phyloP scores from a whole-genome alignment of 2,113 vertebrate genomes.

The Xyliphius kryptos region DNA sequence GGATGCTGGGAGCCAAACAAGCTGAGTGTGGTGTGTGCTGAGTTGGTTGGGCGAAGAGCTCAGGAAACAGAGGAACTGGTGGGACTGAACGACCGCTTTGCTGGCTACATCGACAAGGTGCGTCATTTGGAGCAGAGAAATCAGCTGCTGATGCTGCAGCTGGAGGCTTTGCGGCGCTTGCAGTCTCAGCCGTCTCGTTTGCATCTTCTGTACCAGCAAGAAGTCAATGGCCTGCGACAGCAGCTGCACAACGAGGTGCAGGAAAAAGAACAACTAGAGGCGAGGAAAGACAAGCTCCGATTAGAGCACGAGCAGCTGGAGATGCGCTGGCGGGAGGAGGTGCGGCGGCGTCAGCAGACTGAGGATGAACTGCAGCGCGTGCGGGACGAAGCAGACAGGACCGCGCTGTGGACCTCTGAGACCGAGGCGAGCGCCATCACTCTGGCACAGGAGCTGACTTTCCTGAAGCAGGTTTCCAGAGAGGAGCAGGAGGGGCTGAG shows the following conservation, averaged over 20 bases:
- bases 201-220: constrained; percentile 64
- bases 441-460: constrained; percentile 66
- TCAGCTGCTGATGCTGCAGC: constrained; percentile 60
- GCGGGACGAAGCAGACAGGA: constrained; percentile 58
- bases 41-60: constrained; percentile 66
- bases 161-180: constrained; percentile 59
- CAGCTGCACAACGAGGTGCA: constrained; percentile 62
- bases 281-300: constrained; percentile 57
- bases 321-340: constrained; percentile 63
- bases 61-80: constrained; percentile 72
- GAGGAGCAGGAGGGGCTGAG: constrained; percentile 64
- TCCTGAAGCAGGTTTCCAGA: constrained; percentile 69
- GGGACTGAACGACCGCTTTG: constrained; percentile 75
- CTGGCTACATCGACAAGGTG: constrained; percentile 74
- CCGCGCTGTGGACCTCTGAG: constrained; percentile 57
- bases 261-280: constrained; percentile 64
- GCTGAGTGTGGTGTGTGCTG: constrained; percentile 61
- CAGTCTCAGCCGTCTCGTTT: constrained; percentile 64
- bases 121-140: constrained; percentile 71
- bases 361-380: constrained; percentile 59
- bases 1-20: constrained; percentile 54
- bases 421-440: constrained; percentile 64
- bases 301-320: constrained; percentile 57
- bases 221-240: constrained; percentile 60
- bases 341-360: constrained; percentile 44